A percentile compares a stretch with the other conserved stretches of the same genome.
Conservation (phyloP, 2,888 invertebrate genomes). For the Stenchaetothrips biformis region DNA sequence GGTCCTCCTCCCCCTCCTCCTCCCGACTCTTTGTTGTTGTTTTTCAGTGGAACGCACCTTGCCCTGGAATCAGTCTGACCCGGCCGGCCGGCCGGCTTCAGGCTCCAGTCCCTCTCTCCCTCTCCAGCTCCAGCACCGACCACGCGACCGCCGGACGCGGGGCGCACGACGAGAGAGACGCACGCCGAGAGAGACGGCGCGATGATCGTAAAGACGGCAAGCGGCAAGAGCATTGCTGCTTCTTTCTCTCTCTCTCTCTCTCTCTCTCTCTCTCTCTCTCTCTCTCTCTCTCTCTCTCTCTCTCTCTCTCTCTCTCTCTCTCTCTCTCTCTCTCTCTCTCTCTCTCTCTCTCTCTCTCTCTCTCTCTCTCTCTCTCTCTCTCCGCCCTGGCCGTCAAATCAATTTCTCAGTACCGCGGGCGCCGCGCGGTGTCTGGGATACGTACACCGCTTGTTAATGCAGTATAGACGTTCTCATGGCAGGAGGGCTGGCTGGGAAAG, state of each 20-base stretch:
- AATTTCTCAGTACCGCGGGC: conserved; percentile 24
- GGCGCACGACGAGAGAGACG: neutral
- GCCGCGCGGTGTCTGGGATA: neutral
- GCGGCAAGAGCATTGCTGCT: neutral
- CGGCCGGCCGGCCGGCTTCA: neutral
- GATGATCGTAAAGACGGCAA: neutral
- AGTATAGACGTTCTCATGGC: no score
- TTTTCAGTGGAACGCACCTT: conserved; percentile 18
- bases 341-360: neutral
- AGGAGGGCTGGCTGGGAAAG: no score
- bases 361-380: neutral
- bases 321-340: neutral
- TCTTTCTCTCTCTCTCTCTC: neutral
- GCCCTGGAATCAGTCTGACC: conserved; percentile 14
- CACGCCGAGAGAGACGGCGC: neutral
- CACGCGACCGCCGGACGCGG: conserved; percentile 6
- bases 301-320: neutral
- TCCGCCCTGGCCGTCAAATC: neutral
- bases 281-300: neutral
- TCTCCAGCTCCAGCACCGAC: neutral
- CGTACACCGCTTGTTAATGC: neutral
- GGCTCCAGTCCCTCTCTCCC: neutral
- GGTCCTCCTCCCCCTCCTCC: neutral
- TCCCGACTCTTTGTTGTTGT: conserved; percentile 14
- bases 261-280: neutral